Evolutionary conservation across 1,140 invertebrate genomes (phyloP).

Genomic region (Rhagoletis pomonella): DNA sequence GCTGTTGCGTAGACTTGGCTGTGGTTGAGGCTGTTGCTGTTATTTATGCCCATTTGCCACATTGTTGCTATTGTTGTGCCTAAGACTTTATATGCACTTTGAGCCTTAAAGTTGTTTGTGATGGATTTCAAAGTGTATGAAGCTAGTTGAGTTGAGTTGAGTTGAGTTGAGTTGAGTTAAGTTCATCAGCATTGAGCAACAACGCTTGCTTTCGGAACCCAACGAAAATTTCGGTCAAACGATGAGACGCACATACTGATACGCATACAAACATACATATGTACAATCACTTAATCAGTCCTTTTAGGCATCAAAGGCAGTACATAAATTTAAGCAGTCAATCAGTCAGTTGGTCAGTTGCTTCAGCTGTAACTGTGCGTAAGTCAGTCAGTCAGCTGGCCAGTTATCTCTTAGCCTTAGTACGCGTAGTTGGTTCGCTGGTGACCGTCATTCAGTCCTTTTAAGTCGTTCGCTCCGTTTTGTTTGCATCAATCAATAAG

Average conservation of each 20-base stretch:
- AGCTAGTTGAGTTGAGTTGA: background rate
- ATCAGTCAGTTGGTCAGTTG: background rate
- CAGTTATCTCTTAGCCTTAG: background rate
- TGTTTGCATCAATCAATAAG: conserved; percentile 29
- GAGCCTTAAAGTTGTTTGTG: conserved; percentile 37
- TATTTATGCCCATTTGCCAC: background rate
- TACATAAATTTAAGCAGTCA: conserved; percentile 24
- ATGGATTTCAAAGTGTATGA: background rate
- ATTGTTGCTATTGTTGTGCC: background rate
- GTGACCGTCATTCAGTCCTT: background rate
- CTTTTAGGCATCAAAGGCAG: background rate
- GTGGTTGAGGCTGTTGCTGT: background rate
- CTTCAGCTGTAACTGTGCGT: background rate
- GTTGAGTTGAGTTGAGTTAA: background rate
- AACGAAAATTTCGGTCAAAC: background rate
- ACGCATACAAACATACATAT: background rate
- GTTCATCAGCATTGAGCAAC: background rate
- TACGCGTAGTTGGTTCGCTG: conserved; percentile 9
- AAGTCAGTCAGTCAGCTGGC: background rate
- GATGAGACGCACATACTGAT: background rate
- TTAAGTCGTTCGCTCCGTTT: background rate
- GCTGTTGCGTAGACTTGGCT: background rate
- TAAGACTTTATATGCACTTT: background rate
- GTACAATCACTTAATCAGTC: conserved; percentile 17
- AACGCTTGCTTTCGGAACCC: background rate